Percentiles rank a stretch among this genome's conserved stretches.
Conservation (phyloP, 37 sponge, comb jelly and placozoan genomes). For the Aplysina aerophoba region DNA sequence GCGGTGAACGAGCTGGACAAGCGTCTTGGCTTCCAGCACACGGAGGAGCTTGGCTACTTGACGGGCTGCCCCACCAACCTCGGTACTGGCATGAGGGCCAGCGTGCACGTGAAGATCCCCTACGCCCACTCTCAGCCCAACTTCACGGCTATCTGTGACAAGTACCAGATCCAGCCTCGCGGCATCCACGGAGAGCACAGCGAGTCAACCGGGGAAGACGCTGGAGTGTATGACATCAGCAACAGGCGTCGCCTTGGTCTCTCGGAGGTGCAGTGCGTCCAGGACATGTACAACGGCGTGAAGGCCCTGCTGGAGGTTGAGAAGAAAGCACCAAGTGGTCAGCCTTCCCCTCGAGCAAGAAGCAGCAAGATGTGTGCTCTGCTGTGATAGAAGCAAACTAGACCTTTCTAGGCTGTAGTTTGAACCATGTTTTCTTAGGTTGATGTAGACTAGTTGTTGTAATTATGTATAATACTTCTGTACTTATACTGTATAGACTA, state of each 20-base stretch:
- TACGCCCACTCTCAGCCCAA: constrained; percentile 40
- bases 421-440: too few relatives aligned
- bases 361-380: too few relatives aligned
- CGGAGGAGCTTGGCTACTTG: constrained; percentile 82
- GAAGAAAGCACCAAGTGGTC: constrained; percentile 18
- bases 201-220: constrained; percentile 57
- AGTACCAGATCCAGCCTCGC: constrained; percentile 76
- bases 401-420: too few relatives aligned
- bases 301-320: constrained; percentile 73
- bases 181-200: constrained; percentile 86
- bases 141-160: constrained; percentile 64
- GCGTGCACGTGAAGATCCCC: constrained; percentile 85
- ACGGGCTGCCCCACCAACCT: constrained; percentile 92
- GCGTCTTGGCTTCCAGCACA: constrained; percentile 67
- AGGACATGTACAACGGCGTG: constrained; percentile 83
- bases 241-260: constrained; percentile 80
- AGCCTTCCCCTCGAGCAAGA: too few relatives aligned
- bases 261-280: constrained; percentile 89
- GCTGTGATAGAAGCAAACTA: too few relatives aligned
- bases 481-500: too few relatives aligned
- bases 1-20: constrained; percentile 72
- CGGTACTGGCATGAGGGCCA: constrained; percentile 90
- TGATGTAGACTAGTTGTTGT: too few relatives aligned
- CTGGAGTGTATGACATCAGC: constrained; percentile 81
- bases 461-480: too few relatives aligned